phyloP scores from a whole-genome alignment of 2,888 invertebrate species.

The Microplitis manilae region DNA sequence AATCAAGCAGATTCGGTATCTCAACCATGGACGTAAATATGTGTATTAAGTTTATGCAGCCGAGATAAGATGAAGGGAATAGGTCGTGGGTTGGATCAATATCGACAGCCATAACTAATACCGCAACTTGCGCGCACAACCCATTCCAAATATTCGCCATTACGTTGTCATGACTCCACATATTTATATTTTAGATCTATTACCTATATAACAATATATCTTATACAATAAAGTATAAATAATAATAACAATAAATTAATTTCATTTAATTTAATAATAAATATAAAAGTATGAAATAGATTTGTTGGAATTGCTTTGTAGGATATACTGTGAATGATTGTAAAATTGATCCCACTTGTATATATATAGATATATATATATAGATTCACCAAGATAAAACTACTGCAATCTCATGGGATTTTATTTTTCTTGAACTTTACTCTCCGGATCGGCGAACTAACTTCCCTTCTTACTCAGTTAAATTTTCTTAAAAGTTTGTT shows the following conservation, averaged over 20 bases:
- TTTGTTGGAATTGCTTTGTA: neutral
- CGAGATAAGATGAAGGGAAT: slow-evolving; percentile 39
- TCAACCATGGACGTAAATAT: slow-evolving; percentile 31
- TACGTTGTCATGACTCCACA: neutral
- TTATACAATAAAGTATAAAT: neutral
- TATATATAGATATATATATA: neutral
- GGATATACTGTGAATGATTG: neutral
- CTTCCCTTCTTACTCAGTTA: neutral
- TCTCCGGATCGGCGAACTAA: neutral
- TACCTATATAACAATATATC: neutral
- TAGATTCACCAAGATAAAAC: neutral
- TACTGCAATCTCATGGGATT: neutral
- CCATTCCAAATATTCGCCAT: slow-evolving; percentile 20
- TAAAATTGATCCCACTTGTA: neutral
- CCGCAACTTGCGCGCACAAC: slow-evolving; percentile 22
- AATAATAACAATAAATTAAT: neutral
- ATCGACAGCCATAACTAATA: slow-evolving; percentile 48
- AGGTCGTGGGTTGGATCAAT: slow-evolving; percentile 52
- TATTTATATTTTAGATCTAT: neutral
- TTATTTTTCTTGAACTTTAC: neutral
- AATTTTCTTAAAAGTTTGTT: neutral
- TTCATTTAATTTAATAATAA: neutral
- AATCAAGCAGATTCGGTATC: neutral
- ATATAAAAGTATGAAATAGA: neutral
- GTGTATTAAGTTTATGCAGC: slow-evolving; percentile 42